phyloP scores from a whole-genome alignment of 2,888 invertebrate genomes.

The Thecocarcelia acutangulata region DNA sequence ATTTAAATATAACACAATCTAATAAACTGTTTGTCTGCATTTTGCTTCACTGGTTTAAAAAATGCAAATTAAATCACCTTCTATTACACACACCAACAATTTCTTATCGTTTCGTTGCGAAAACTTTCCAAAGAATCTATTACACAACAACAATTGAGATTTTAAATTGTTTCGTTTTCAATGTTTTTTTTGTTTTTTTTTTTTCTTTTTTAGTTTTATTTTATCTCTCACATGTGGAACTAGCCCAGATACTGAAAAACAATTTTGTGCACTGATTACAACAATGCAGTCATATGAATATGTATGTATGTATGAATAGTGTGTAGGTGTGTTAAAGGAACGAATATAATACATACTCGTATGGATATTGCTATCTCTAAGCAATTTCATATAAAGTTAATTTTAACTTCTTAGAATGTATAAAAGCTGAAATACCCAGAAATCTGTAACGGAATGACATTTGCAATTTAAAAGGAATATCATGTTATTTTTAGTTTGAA shows the following conservation, averaged over 20 bases:
- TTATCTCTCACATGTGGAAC: conserved; percentile 9
- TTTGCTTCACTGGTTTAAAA: conserved; percentile 66
- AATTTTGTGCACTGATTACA: conserved; percentile 56
- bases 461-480: conserved; percentile 2
- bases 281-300: conserved; percentile 8
- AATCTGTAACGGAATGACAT: background rate
- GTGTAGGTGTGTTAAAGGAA: too few species aligned
- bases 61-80: conserved; percentile 70
- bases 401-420: conserved; percentile 46
- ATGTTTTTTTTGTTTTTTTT: conserved; percentile 18
- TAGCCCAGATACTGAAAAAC: conserved; percentile 36
- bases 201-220: background rate
- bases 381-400: conserved; percentile 37
- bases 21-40: conserved; percentile 71
- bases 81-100: conserved; percentile 62
- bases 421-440: background rate
- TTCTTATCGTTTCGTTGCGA: conserved; percentile 53
- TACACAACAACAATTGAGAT: conserved; percentile 54
- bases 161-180: conserved; percentile 39
- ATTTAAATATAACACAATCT: conserved; percentile 63
- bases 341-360: background rate
- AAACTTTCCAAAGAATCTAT: conserved; percentile 50
- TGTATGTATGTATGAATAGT: background rate
- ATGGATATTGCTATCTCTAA: conserved; percentile 7
- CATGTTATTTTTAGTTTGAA: background rate